A percentile compares a stretch with the other conserved stretches of the same genome.
Evolutionary conservation across 2,888 invertebrate genomes (phyloP).

Genomic region (Drosophila mercatorum): DNA sequence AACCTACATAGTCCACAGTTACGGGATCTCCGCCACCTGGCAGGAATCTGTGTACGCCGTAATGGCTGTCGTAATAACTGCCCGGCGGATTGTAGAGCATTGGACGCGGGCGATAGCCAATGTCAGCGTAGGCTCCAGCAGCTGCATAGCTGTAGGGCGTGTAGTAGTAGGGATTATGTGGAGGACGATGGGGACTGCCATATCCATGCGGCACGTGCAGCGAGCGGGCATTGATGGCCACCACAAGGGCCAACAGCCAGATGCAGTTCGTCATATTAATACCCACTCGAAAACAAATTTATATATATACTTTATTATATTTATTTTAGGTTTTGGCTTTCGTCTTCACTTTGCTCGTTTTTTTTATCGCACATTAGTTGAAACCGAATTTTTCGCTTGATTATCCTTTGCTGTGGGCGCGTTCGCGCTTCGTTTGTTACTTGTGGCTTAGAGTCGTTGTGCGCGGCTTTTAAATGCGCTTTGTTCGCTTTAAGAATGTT

Average conservation of each 20-base stretch:
- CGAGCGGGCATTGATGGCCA: slow-evolving; percentile 42
- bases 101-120: slow-evolving; percentile 41
- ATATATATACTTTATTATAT: not conserved
- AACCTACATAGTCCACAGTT: slow-evolving; percentile 80
- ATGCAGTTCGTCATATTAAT: slow-evolving; percentile 50
- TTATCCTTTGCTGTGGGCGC: slow-evolving; percentile 37
- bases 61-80: slow-evolving; percentile 76
- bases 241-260: slow-evolving; percentile 52
- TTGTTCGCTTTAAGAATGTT: slow-evolving; percentile 51
- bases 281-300: slow-evolving; percentile 5
- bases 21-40: slow-evolving; percentile 84
- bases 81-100: slow-evolving; percentile 56
- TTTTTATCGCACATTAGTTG: slow-evolving; percentile 25
- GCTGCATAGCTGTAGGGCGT: slow-evolving; percentile 39
- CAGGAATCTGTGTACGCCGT: slow-evolving; percentile 76
- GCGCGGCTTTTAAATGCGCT: slow-evolving; percentile 54
- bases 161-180: slow-evolving; percentile 34
- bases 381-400: not conserved
- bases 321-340: not conserved
- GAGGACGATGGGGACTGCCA: not conserved
- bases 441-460: slow-evolving; percentile 39
- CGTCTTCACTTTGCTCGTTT: slow-evolving; percentile 6
- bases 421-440: slow-evolving; percentile 32
- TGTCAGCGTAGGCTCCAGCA: slow-evolving; percentile 11
- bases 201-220: slow-evolving; percentile 24